phyloP scores from a whole-genome alignment of 1,140 invertebrate species.

The Theocolax elegans region DNA sequence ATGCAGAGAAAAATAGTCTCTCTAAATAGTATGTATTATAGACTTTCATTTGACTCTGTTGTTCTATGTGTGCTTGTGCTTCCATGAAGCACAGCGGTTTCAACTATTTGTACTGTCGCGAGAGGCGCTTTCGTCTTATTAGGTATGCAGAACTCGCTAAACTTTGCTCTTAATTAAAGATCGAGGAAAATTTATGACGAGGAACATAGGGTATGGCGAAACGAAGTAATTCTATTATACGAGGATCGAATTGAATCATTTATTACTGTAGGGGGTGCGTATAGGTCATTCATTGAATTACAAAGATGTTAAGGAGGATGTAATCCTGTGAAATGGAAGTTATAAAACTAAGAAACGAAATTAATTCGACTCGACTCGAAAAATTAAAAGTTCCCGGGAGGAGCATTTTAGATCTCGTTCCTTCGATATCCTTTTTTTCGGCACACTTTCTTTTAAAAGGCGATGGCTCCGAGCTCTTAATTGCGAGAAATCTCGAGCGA shows the following conservation, averaged over 20 bases:
- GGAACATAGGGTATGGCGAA: background rate
- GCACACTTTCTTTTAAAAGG: constrained; percentile 11
- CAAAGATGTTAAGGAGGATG: background rate
- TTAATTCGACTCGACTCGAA: constrained; percentile 8
- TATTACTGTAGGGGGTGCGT: background rate
- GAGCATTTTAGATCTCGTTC: background rate
- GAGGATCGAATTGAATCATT: constrained; percentile 6
- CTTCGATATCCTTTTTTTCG: background rate
- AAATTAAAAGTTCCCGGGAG: constrained; percentile 22
- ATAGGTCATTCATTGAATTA: constrained; percentile 15
- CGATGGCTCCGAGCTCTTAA: constrained; percentile 23
- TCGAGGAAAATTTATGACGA: constrained; percentile 19
- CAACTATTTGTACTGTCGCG: too few species aligned
- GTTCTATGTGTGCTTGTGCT: too few species aligned
- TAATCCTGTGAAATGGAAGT: background rate
- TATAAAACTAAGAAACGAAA: background rate
- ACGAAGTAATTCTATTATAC: background rate
- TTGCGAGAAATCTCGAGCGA: constrained; percentile 23
- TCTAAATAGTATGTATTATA: too few species aligned
- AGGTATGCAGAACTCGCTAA: constrained; percentile 26
- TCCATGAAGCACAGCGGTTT: too few species aligned
- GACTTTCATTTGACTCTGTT: too few species aligned
- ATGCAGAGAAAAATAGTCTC: too few species aligned
- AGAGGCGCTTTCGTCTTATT: constrained; percentile 22
- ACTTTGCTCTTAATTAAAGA: constrained; percentile 37